Percentiles rank a stretch among this genome's conserved stretches.
These are phyloP conservation scores for Stercorarius parasiticus DNA, from an alignment of 2,113 vertebrate species.

Conservation along the genomic window DNA sequence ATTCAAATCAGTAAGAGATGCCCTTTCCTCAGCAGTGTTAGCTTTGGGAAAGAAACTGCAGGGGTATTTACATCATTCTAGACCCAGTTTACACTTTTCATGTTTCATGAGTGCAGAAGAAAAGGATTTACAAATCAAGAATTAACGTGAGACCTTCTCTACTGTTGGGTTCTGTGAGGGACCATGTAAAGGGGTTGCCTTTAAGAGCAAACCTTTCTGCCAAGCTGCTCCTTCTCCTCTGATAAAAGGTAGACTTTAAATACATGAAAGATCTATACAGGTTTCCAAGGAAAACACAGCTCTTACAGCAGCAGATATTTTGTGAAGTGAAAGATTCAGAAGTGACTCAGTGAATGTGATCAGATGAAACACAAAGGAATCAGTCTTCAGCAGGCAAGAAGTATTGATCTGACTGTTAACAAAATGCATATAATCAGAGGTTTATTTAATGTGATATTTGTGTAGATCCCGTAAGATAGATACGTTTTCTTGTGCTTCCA, in stretches of 20 bases:
- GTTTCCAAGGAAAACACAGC: background rate
- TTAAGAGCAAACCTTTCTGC: background rate
- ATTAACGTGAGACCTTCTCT: background rate
- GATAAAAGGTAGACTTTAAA: background rate
- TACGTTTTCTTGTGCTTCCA: background rate
- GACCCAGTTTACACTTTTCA: background rate
- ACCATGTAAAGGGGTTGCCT: fast-evolving
- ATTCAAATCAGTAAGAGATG: background rate
- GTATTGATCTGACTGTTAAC: background rate
- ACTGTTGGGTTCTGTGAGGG: background rate
- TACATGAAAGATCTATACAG: background rate
- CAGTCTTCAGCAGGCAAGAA: background rate
- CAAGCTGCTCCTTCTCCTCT: background rate
- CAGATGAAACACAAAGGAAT: background rate
- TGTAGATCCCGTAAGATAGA: background rate
- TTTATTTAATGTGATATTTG: background rate
- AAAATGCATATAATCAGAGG: background rate
- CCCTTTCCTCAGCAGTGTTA: background rate
- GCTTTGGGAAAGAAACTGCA: background rate
- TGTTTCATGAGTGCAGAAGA: background rate
- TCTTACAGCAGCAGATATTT: background rate
- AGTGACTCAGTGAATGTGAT: background rate
- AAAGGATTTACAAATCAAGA: background rate
- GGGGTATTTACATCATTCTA: background rate
- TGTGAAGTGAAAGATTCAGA: background rate